A percentile compares a stretch with the other conserved stretches of the same genome.
Conservation (phyloP, 2,797 vertebrate species). For the Hippopotamyrus pictus region DNA sequence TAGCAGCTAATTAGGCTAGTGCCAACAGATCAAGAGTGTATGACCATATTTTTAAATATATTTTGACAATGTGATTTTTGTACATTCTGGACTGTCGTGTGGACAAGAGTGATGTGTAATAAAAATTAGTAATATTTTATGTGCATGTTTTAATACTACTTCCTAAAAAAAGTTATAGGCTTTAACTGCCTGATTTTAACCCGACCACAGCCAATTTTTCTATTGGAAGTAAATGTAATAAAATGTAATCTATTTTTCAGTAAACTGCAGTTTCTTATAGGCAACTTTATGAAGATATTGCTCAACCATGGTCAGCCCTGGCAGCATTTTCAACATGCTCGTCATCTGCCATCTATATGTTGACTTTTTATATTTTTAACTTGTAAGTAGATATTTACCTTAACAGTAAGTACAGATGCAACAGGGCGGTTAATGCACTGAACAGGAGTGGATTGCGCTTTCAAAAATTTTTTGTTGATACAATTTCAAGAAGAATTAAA, state of each 20-base stretch:
- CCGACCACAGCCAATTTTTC: background rate
- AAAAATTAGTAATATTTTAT: background rate
- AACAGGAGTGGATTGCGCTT: background rate
- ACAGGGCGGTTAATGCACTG: background rate
- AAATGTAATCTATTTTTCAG: background rate
- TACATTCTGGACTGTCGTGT: background rate
- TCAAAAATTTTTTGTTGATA: background rate
- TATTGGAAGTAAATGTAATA: background rate
- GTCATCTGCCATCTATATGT: background rate
- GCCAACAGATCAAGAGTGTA: background rate
- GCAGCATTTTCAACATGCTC: background rate
- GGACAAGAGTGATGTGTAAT: background rate
- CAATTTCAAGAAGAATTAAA: too few relatives aligned
- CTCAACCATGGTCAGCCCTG: background rate
- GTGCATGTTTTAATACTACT: background rate
- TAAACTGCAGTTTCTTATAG: background rate
- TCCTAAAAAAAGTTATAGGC: background rate
- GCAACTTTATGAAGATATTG: background rate
- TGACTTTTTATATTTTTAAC: background rate
- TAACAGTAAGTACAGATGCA: background rate
- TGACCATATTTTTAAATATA: background rate
- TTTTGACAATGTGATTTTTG: background rate
- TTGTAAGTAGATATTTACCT: background rate
- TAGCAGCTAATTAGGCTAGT: background rate
- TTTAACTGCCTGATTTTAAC: background rate